These are phyloP conservation scores for Spodoptera exigua DNA, from an alignment of 2,888 invertebrate genomes.

Conservation along the genomic window DNA sequence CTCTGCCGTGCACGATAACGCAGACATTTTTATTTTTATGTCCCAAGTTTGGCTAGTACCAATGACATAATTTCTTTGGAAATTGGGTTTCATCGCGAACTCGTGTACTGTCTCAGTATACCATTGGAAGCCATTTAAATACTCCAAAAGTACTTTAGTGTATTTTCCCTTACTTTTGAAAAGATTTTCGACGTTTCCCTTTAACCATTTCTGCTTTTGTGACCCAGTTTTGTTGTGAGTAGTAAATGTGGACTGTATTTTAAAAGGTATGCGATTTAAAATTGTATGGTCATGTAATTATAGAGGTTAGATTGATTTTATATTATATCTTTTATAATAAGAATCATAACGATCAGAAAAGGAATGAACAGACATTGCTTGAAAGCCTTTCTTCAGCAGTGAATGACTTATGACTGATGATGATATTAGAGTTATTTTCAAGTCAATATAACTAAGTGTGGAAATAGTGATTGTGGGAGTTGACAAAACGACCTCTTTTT, in stretches of 20 bases:
- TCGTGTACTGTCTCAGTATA: constrained; percentile 27
- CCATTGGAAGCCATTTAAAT: constrained; percentile 35
- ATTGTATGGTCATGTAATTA: too few species aligned
- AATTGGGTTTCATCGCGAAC: constrained; percentile 48
- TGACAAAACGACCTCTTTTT: too few species aligned
- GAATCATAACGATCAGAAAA: too few species aligned
- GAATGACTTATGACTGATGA: too few species aligned
- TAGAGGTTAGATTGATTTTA: too few species aligned
- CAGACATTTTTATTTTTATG: constrained; percentile 61
- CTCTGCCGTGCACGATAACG: constrained; percentile 49
- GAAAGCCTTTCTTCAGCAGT: too few species aligned
- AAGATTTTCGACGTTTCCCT: constrained; percentile 16
- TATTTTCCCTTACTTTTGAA: constrained; percentile 10
- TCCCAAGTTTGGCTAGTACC: constrained; percentile 43
- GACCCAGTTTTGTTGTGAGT: constrained; percentile 26
- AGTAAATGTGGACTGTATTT: constrained; percentile 1
- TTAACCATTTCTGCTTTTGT: constrained; percentile 19
- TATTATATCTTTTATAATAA: too few species aligned
- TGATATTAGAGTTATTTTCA: too few species aligned
- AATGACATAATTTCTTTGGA: constrained; percentile 53
- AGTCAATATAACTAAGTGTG: too few species aligned
- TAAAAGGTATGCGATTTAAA: not conserved
- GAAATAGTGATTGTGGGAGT: too few species aligned
- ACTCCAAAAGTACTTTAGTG: constrained; percentile 23
- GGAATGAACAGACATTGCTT: too few species aligned